Conservation (phyloP, 2,797 vertebrate genomes). For the Platyrinchus mystaceus region DNA sequence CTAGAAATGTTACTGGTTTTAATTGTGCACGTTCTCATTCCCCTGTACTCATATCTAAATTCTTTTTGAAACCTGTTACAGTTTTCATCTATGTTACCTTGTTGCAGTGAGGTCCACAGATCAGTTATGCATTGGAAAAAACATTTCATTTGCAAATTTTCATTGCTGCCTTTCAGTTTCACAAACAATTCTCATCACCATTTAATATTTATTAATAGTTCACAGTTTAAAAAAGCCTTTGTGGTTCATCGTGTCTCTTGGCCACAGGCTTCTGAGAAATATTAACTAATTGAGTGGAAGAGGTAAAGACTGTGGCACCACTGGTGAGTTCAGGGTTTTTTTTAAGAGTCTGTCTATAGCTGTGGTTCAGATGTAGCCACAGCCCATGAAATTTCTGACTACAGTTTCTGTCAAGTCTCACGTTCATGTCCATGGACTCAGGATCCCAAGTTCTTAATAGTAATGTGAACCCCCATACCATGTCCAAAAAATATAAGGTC, state of each 20-base stretch:
- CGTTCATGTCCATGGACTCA: background rate
- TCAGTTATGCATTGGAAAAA: background rate
- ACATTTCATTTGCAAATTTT: background rate
- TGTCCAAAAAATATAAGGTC: background rate
- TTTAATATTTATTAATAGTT: background rate
- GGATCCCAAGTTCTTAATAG: background rate
- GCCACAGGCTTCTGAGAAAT: background rate
- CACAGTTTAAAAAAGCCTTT: background rate
- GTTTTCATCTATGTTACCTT: background rate
- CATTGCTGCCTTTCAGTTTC: background rate
- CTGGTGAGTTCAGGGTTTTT: background rate
- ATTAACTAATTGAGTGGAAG: background rate
- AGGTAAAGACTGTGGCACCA: background rate
- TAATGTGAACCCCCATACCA: background rate
- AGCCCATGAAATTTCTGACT: background rate
- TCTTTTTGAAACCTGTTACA: background rate
- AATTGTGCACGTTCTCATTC: background rate
- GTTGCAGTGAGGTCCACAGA: background rate
- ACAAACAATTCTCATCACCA: background rate
- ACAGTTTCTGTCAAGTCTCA: background rate
- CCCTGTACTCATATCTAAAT: background rate
- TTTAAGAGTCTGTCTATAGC: background rate
- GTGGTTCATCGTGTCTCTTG: background rate
- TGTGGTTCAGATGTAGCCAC: background rate
- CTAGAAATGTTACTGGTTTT: background rate